These are phyloP conservation scores for Carcharodon carcharias DNA, from an alignment of 2,797 vertebrate species.

Conservation along the genomic window DNA sequence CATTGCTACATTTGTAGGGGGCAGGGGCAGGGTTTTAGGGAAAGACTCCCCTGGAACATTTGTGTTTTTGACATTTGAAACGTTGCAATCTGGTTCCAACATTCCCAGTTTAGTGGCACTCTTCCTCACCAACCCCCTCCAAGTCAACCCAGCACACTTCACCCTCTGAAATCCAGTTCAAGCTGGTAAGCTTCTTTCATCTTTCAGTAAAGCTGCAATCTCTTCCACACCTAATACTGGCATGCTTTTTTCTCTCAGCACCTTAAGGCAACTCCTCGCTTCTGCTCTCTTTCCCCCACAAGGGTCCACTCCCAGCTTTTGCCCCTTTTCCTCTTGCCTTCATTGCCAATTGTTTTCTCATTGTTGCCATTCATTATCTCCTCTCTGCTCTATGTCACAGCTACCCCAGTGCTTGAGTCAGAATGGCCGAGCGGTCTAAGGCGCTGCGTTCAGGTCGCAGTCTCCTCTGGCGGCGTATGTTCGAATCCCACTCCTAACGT, in stretches of 20 bases:
- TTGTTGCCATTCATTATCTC: not conserved
- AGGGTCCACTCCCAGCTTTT: not conserved
- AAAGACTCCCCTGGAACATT: too few species aligned
- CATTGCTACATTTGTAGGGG: too few species aligned
- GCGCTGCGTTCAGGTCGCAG: constrained; percentile 28
- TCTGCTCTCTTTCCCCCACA: too few species aligned
- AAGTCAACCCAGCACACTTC: not conserved
- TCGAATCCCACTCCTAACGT: constrained; percentile 30
- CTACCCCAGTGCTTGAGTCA: not conserved
- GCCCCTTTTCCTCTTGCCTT: not conserved
- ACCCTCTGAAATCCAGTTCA: not conserved
- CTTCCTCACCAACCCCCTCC: too few species aligned
- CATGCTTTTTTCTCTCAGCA: too few species aligned
- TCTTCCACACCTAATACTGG: not conserved
- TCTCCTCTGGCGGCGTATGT: constrained; percentile 16
- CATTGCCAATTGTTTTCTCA: not conserved
- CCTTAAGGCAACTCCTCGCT: too few species aligned
- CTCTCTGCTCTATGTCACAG: not conserved
- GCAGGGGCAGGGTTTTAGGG: too few species aligned
- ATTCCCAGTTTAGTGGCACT: too few species aligned
- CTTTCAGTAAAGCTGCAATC: not conserved
- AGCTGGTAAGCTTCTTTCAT: not conserved
- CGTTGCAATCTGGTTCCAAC: too few species aligned
- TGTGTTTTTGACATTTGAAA: too few species aligned
- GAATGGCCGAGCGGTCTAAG: constrained; percentile 23